Evolutionary conservation across 2,113 vertebrate species (phyloP).

Genomic region (Microcebus ravelobensis): DNA sequence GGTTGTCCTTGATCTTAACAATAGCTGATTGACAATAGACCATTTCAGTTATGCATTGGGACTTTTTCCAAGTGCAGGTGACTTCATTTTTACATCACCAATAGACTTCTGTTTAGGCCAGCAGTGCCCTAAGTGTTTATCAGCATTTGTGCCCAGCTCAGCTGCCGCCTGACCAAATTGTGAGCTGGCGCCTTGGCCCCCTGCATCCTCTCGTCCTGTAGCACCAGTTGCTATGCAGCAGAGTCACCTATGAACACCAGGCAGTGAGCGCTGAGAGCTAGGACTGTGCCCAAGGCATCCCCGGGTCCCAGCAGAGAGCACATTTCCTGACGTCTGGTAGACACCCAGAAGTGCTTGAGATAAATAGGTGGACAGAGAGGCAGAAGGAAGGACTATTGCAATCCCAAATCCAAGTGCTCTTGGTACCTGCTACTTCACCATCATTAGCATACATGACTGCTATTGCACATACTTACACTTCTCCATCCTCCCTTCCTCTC

Average conservation of each 20-base stretch:
- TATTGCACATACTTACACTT: neutral
- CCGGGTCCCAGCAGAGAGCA: neutral
- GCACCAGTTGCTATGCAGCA: neutral
- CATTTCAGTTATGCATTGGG: neutral
- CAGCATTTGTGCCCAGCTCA: conserved; percentile 30
- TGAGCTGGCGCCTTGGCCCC: neutral
- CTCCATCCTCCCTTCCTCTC: neutral
- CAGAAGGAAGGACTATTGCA: neutral
- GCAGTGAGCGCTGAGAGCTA: neutral
- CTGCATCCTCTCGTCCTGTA: neutral
- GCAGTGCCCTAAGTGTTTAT: neutral
- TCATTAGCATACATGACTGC: neutral
- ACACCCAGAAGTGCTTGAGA: neutral
- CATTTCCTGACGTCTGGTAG: neutral
- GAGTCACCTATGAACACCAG: neutral
- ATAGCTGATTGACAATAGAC: neutral
- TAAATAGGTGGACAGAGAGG: neutral
- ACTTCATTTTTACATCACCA: neutral
- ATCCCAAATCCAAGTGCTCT: neutral
- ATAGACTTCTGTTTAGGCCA: neutral
- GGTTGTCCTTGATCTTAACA: neutral
- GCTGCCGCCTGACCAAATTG: neutral
- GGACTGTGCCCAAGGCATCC: neutral
- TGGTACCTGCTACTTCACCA: neutral
- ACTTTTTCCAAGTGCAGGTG: neutral